Evolutionary conservation across 2,888 invertebrate genomes (phyloP).

Genomic region (Graphium colonna): DNA sequence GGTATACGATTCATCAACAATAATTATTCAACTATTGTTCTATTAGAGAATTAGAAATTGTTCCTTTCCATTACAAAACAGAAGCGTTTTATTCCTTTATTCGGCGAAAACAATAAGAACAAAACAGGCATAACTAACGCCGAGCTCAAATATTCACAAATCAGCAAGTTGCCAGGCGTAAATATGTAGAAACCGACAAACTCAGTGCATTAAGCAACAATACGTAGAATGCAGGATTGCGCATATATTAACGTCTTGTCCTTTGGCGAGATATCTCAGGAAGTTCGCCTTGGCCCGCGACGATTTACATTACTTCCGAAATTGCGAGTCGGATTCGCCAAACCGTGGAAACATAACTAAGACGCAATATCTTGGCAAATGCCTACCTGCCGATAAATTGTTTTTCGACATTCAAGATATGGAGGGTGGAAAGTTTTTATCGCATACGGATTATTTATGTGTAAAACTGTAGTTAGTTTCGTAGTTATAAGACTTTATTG

Average conservation of each 20-base stretch:
- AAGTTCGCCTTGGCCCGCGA: constrained; percentile 64
- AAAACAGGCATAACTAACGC: constrained; percentile 32
- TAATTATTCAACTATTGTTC: no score
- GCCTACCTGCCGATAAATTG: constrained; percentile 27
- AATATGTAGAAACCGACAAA: constrained; percentile 63
- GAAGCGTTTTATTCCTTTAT: background rate
- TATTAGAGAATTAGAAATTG: background rate
- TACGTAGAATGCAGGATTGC: constrained; percentile 69
- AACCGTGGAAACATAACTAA: constrained; percentile 42
- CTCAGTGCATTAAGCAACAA: constrained; percentile 70
- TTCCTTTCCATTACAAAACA: background rate
- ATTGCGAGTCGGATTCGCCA: constrained; percentile 56
- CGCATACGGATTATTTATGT: background rate
- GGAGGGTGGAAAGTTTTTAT: constrained; percentile 2
- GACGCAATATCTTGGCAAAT: constrained; percentile 29
- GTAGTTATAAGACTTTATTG: background rate
- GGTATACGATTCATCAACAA: no score
- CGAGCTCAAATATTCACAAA: constrained; percentile 38
- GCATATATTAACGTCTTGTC: constrained; percentile 78
- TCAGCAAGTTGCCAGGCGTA: constrained; percentile 50
- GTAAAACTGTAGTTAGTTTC: background rate
- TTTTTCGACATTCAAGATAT: constrained; percentile 14
- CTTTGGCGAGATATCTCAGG: constrained; percentile 71
- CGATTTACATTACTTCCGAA: constrained; percentile 77
- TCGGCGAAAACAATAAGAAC: constrained; percentile 4